Base-by-base conservation (phyloP, 2,888 invertebrate species). In the Cryptophagus acutangulus region DNA sequence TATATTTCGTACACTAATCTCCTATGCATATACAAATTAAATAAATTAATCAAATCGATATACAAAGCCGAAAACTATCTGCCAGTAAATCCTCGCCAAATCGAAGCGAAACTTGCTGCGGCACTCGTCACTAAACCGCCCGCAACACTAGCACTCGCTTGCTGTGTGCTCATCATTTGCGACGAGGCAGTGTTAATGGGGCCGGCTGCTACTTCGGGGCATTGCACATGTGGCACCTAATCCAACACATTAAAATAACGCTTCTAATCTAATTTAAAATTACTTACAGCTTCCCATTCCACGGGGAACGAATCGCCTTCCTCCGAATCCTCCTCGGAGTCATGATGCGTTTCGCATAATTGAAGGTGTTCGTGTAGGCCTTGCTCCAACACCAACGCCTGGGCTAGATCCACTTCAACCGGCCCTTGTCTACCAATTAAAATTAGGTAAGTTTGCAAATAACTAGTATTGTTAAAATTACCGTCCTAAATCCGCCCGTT, bases 91-190 rank as follows among this genome's bases (percentile, higher is more conserved):
- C 81, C 84, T 53, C 85, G 78, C 81, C 87, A 86, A 59, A 90
- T 76, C 40, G 88, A 89, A 30, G 83, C 84, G 51, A 91, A 74
- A 49, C 87, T 84, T 41, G 87, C 86, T 37, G 87, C 87, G 16
- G 88, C 87, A 56, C 88, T 87, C 41, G 84, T 83, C 57, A 88
- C 81, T 14, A 89, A 74, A 37, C 87, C 83, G 17, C 82, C 82
- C 26, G 83, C 83, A 49, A 82, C 76, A 69, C 80, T 75, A 49
- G 67, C 57, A 51, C 59, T 71, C 28, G 73, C 71, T 28, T 69
- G 59, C 38, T 58, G 70, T 46, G 56, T 66, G 18, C 55, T 70
- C 51, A 52, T 66, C 41, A 62, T 63, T 48, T 59, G 67, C 40
- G 71, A 71, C 34, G 68, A 51, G 62, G 73, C 63, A 1, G 57